Percentiles rank a stretch among this genome's conserved stretches.
Conservation (phyloP, 1,140 invertebrate species). For the Steinernema feltiae region DNA sequence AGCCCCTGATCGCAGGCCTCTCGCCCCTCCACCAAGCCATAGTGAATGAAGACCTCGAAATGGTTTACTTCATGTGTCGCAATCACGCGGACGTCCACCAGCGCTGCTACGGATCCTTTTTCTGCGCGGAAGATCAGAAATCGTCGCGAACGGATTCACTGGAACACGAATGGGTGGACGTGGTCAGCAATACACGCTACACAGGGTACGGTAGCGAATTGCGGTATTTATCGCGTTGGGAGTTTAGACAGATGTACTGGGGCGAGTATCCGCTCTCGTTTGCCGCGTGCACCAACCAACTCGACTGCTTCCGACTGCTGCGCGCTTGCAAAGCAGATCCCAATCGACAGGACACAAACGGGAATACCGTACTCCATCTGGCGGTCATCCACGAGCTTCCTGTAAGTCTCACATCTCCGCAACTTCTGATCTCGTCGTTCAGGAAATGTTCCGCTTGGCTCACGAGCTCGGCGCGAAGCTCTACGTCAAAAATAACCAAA, state of each 20-base stretch:
- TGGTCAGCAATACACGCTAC: conserved; percentile 79
- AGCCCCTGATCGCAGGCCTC: no score
- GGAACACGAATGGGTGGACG: conserved; percentile 82
- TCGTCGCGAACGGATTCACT: conserved; percentile 74
- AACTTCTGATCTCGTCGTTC: conserved; percentile 27
- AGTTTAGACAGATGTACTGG: conserved; percentile 83
- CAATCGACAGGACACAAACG: conserved; percentile 87
- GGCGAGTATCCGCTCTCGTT: conserved; percentile 94
- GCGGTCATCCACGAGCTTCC: conserved; percentile 87
- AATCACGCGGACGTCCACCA: conserved; percentile 81
- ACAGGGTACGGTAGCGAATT: conserved; percentile 66
- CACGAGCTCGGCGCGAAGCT: conserved; percentile 81
- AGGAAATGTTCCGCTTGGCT: conserved; percentile 86
- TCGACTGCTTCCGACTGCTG: conserved; percentile 88
- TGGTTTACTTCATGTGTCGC: conserved; percentile 89
- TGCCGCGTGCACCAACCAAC: conserved; percentile 87
- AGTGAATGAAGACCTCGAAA: conserved; percentile 90
- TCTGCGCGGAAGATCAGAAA: conserved; percentile 93
- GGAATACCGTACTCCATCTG: conserved; percentile 91
- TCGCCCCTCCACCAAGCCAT: conserved; percentile 80
- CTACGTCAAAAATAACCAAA: conserved; percentile 75
- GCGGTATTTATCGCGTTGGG: neutral
- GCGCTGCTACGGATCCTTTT: conserved; percentile 84
- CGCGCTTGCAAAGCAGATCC: conserved; percentile 84
- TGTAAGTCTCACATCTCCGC: conserved; percentile 63